Evolutionary conservation across 2,797 vertebrate species (phyloP), one percentile per base, ranked within the genome.

Genomic region (Rhinichthys osculus): DNA sequence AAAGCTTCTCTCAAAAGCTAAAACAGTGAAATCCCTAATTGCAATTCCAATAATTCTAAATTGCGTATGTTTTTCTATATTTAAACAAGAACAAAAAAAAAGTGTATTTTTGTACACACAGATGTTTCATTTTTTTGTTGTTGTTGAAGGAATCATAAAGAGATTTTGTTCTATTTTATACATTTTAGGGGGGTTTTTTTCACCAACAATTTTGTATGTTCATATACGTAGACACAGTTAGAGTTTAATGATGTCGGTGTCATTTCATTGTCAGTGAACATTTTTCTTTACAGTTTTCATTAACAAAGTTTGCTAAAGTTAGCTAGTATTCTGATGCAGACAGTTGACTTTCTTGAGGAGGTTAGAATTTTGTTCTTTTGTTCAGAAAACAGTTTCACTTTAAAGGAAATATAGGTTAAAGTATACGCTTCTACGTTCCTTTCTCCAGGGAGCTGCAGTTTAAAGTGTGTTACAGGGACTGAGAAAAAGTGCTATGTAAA

Each of bases 401-500:
- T 50, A 78, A 74, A 64, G 44, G 52, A 44, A 64, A 64, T 64
- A 64, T 50, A 35, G 33, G 57, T 47, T 80, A 21, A 80, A 44
- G 8, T 47, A n/a, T 74, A 35, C 9, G 0, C 27, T 38, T 50
- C 23, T n/a, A 35, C 27, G 17, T 86, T 84, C 72, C 67, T 84
- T 86, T 76, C 59, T 83, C 67, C 10, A 27, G 42, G 23, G 27
- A 54, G 27, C 82, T 7, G n/a, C 66, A 40, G 38, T 67, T 47
- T 77, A 83, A 76, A 76, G 42, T 0, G 30, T 47, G 69, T 77
- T 83, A 70, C 82, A 84, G 57, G n/a, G 50, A 78, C 82, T 73
- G 74, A 87, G 67, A 82, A 62, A 82, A 88, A 88, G 83, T 81
- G 81, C 64, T 62, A 70, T 83, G 87, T 90, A 88, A 90, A 90